Conservation (phyloP, 1,140 invertebrate genomes). For the Drosophila albomicans region DNA sequence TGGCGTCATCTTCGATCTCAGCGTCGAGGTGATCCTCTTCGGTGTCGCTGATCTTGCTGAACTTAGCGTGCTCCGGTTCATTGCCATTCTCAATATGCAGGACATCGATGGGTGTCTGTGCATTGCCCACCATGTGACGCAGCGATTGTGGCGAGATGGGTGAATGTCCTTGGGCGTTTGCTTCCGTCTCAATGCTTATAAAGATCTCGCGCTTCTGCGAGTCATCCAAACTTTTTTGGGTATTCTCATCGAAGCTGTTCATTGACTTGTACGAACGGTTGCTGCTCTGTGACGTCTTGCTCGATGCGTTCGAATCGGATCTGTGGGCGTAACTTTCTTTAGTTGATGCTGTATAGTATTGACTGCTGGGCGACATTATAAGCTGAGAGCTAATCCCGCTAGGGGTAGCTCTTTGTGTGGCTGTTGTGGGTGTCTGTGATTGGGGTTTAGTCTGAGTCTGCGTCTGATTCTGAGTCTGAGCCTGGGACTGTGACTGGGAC, state of each 20-base stretch:
- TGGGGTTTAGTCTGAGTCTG: conserved; percentile 23
- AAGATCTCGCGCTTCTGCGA: conserved; percentile 81
- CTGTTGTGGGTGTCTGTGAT: conserved; percentile 34
- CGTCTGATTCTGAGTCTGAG: conserved; percentile 34
- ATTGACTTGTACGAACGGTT: conserved; percentile 19
- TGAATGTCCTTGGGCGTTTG: conserved; percentile 74
- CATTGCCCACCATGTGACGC: conserved; percentile 79
- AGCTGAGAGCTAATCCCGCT: conserved; percentile 28
- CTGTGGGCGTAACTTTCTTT: conserved; percentile 64
- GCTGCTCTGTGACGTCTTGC: conserved; percentile 13
- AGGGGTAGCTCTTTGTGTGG: conserved; percentile 30
- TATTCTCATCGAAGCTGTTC: conserved; percentile 44
- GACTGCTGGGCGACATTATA: conserved; percentile 22
- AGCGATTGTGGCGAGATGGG: conserved; percentile 75
- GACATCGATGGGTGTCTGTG: conserved; percentile 71
- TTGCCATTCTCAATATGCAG: conserved; percentile 75
- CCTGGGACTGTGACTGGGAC: conserved; percentile 22
- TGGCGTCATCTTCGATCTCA: conserved; percentile 51
- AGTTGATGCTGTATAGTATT: conserved; percentile 19
- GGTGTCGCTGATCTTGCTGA: conserved; percentile 78
- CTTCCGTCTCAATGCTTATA: conserved; percentile 81
- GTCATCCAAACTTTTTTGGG: conserved; percentile 29
- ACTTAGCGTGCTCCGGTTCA: conserved; percentile 73
- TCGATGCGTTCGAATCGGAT: conserved; percentile 53
- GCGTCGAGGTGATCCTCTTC: conserved; percentile 62